Evolutionary conservation across 1,140 invertebrate species (phyloP), one percentile per base, ranked within the genome.

Genomic region (Bombus haemorrhoidalis): DNA sequence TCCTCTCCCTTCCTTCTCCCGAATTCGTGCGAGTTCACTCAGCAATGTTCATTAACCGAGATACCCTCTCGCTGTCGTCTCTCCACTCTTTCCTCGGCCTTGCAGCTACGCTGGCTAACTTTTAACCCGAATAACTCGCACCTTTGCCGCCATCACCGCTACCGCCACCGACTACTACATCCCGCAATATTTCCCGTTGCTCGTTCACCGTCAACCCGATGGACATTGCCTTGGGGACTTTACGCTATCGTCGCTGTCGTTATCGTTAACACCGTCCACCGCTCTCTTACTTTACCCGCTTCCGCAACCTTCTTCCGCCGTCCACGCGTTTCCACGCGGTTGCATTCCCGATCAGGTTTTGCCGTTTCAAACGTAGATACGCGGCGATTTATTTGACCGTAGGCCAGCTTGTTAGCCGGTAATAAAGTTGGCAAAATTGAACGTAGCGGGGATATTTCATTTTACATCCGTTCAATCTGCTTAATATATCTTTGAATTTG

Each of bases 11-110:
- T 90, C 59, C 79, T 79, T 77, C 82, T 64, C 43, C 74, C 86
- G 77, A 90, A 90, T 90, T 90, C 87, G 86, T 90, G 88, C 89
- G 87, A 90, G 86, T 85, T 90, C 88, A 86, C 86, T 90, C 88
- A 80, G 83, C 83, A 84, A 86, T 90, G 89, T 90, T 90, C 89
- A 90, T 90, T 90, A 90, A 90, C 86, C 75, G 75, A n/a, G 71
- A 78, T 72, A 71, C 34, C 53, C n/a, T 47, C 75, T n/a, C 66
- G n/a, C 57, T 77, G 62, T 71, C 75, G 75, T 59, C n/a, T n/a
- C 75, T 77, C 39, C 12, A 22, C 82, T 76, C 59, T 83, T 76
- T 53, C 39, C 25, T 32, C 47, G 32, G 22, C 28, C 43, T 53
- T n/a, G 34, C 53, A 43, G 53, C 53, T 18, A 5, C n/a, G 59